Percentiles rank a stretch among this genome's conserved stretches.
Evolutionary conservation across 1,140 invertebrate genomes (phyloP).

Genomic region (Bombus superbus): DNA sequence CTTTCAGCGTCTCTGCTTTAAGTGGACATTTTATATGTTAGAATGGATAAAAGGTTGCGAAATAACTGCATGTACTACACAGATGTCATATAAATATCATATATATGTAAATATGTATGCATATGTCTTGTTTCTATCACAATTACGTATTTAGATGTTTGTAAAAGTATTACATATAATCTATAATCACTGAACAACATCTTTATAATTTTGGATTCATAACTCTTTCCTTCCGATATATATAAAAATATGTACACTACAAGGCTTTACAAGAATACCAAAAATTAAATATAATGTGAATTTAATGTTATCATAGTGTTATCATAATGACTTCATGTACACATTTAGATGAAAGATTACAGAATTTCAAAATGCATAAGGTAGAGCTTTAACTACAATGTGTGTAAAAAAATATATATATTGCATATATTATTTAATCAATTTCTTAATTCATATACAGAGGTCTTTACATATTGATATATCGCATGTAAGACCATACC

Average conservation of each 20-base stretch:
- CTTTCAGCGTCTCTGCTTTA: constrained; percentile 82
- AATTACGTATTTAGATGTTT: constrained; percentile 48
- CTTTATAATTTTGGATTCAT: constrained; percentile 44
- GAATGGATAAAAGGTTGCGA: constrained; percentile 77
- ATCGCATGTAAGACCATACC: constrained; percentile 46
- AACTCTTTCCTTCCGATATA: constrained; percentile 63
- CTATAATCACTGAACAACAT: neutral
- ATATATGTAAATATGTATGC: constrained; percentile 30
- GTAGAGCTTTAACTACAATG: constrained; percentile 29
- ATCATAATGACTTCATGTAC: constrained; percentile 38
- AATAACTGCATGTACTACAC: constrained; percentile 77
- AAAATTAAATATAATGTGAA: constrained; percentile 42
- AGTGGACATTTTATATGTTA: constrained; percentile 82
- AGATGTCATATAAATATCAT: constrained; percentile 56
- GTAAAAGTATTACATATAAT: constrained; percentile 46
- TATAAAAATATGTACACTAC: constrained; percentile 39
- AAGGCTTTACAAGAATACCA: constrained; percentile 35
- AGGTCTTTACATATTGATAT: neutral
- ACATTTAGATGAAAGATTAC: constrained; percentile 46
- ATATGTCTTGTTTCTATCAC: constrained; percentile 40
- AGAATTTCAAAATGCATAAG: constrained; percentile 45
- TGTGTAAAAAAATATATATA: neutral
- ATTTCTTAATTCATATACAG: neutral
- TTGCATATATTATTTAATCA: too few relatives aligned
- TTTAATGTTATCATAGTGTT: constrained; percentile 30